Conservation (phyloP, 2,113 vertebrate species). For the Chunga burmeisteri region DNA sequence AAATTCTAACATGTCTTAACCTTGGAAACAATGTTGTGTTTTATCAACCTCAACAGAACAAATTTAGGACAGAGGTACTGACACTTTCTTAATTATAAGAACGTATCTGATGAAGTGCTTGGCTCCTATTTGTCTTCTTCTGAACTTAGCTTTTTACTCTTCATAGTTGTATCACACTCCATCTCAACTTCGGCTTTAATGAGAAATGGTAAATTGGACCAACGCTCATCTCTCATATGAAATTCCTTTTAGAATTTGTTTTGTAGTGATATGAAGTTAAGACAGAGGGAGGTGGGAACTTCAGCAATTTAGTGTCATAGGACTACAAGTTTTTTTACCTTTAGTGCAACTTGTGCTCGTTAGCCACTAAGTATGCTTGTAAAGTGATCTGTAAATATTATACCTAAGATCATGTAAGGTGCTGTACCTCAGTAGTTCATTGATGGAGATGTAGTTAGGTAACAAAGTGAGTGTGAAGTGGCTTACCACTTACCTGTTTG, state of each 20-base stretch:
- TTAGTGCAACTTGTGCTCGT: not conserved
- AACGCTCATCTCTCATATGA: not conserved
- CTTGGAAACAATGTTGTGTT: conserved; percentile 31
- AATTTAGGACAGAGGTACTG: not conserved
- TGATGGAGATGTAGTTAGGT: not conserved
- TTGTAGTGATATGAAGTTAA: fast-evolving
- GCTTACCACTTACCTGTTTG: not conserved
- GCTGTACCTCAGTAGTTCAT: not conserved
- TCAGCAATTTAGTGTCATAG: not conserved
- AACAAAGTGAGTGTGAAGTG: fast-evolving
- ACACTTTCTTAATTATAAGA: conserved; percentile 27
- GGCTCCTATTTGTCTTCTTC: not conserved
- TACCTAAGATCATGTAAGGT: too few species aligned
- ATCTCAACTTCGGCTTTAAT: not conserved
- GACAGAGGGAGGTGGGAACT: not conserved
- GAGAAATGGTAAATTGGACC: not conserved
- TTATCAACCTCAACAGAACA: not conserved
- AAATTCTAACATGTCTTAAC: conserved; percentile 11
- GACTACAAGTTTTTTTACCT: not conserved
- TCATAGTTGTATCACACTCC: not conserved
- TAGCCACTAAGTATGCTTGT: not conserved
- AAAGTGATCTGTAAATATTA: not conserved
- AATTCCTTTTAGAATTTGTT: not conserved
- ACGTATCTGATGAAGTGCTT: not conserved
- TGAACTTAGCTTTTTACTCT: not conserved